Conservation (phyloP, 2,888 invertebrate species). For the Lycaena phlaeas region DNA sequence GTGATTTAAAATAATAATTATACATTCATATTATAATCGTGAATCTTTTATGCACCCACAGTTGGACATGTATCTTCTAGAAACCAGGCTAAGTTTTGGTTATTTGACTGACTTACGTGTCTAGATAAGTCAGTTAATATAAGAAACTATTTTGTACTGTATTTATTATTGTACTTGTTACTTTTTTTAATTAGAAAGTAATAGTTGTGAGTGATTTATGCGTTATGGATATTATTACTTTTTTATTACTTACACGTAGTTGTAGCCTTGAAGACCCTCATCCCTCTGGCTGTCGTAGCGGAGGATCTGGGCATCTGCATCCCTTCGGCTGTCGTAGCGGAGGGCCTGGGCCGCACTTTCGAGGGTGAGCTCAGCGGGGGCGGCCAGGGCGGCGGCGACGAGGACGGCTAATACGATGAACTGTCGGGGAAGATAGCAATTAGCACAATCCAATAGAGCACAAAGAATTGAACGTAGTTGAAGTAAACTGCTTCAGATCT, state of each 20-base stretch:
- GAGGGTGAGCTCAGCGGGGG: constrained; percentile 21
- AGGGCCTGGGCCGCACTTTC: constrained; percentile 22
- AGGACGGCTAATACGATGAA: constrained; percentile 52
- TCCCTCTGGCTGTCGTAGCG: constrained; percentile 31
- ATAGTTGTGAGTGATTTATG: neutral
- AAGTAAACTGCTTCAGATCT: neutral
- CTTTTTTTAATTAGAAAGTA: neutral
- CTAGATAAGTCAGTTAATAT: neutral
- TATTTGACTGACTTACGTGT: too few relatives aligned
- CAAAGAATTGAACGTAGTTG: neutral
- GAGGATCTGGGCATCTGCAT: constrained; percentile 29
- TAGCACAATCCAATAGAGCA: neutral
- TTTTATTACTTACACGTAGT: constrained; percentile 32
- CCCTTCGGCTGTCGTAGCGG: constrained; percentile 22
- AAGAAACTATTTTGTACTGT: neutral
- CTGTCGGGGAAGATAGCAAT: constrained; percentile 25
- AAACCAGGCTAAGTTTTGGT: too few relatives aligned
- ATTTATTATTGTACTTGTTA: neutral
- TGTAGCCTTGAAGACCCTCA: constrained; percentile 45
- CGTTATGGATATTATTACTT: constrained; percentile 8
- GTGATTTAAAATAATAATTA: too few relatives aligned
- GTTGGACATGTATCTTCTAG: too few relatives aligned
- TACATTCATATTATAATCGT: too few relatives aligned
- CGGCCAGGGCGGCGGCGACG: constrained; percentile 39
- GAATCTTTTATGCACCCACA: too few relatives aligned